phyloP scores from a whole-genome alignment of 2,113 vertebrate genomes.

The Larimichthys crocea region DNA sequence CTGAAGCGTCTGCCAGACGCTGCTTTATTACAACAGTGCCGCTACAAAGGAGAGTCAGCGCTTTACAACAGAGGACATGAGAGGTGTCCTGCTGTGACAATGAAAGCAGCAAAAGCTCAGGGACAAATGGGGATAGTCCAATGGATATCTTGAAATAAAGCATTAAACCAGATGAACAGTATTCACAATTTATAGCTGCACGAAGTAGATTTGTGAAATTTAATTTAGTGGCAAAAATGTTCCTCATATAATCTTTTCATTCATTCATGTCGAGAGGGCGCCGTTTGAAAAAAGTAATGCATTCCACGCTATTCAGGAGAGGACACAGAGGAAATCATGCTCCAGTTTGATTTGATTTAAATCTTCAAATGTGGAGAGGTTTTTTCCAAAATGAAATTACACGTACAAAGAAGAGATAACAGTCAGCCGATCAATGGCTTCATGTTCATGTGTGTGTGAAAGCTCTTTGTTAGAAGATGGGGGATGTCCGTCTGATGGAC shows the following conservation, averaged over 20 bases:
- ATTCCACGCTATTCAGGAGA: slow-evolving; percentile 46
- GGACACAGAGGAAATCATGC: not conserved
- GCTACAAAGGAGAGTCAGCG: slow-evolving; percentile 61
- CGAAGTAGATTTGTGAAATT: slow-evolving; percentile 34
- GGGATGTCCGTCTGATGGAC: slow-evolving; percentile 27
- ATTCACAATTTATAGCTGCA: not conserved
- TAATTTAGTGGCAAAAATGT: slow-evolving; percentile 23
- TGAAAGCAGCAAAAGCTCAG: slow-evolving; percentile 50
- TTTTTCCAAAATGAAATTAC: slow-evolving; percentile 22
- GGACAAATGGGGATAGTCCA: slow-evolving; percentile 45
- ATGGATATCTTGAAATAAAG: not conserved
- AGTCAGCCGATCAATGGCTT: slow-evolving; percentile 27
- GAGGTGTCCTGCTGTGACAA: slow-evolving; percentile 46
- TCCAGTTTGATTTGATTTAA: slow-evolving; percentile 46
- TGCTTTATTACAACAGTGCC: slow-evolving; percentile 42
- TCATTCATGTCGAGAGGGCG: slow-evolving; percentile 28
- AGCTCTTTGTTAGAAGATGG: slow-evolving; percentile 22
- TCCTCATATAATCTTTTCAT: slow-evolving; percentile 10
- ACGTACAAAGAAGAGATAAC: slow-evolving; percentile 1
- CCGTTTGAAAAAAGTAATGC: slow-evolving; percentile 30
- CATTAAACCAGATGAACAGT: slow-evolving; percentile 6
- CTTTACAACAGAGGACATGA: slow-evolving; percentile 53
- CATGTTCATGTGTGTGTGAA: slow-evolving; percentile 4
- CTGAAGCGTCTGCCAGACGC: slow-evolving; percentile 64
- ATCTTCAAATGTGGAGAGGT: slow-evolving; percentile 22